Evolutionary conservation across 2,113 vertebrate genomes (phyloP), one percentile per base, ranked within the genome.

Genomic region (Gallinago media): DNA sequence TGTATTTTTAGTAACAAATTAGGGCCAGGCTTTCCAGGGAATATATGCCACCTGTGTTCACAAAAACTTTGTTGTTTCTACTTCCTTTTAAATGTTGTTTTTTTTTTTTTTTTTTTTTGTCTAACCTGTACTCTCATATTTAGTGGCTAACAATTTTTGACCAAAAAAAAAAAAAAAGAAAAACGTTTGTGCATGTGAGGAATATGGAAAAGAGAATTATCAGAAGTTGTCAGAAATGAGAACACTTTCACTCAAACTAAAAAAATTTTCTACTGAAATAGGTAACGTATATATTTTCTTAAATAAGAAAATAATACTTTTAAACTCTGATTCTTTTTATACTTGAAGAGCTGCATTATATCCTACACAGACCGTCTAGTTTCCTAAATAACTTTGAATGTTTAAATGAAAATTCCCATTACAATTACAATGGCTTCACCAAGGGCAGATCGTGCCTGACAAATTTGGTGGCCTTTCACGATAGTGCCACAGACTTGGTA

Each of bases 151-250:
- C 2, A 71, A 16, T n/a, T 46, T 74, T 47, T 50, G 22, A 15
- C 16, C 10, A 31, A 63, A 14, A 29, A 31, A 40, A 22, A 17
- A 12, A 11, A 25, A 44, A 29, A 31, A 40, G 26, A 17, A 12
- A 11, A 25, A 44, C 6, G 7, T 12, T 3, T 12, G 2, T 18
- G 15, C 0, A 0, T 11, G 2, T 27, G 25, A 4, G 6, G 2
- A 95, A 58, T 2, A 47, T 3, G 20, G 15, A 62, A 81, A 72
- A 67, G 6, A 52, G n/a, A 74, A 20, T 42, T 77, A 4, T 52
- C 20, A 78, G 16, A 77, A 40, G 4, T 36, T 59, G 2, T 67
- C 29, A 76, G 36, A 89, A 91, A 70, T 32, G 2, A 80, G 31
- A 61, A 77, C 11, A 38, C 4, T 56, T 36, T 47, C 32, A 25